phyloP scores from a whole-genome alignment of 2,797 vertebrate species.

The Graptemys geographica region DNA sequence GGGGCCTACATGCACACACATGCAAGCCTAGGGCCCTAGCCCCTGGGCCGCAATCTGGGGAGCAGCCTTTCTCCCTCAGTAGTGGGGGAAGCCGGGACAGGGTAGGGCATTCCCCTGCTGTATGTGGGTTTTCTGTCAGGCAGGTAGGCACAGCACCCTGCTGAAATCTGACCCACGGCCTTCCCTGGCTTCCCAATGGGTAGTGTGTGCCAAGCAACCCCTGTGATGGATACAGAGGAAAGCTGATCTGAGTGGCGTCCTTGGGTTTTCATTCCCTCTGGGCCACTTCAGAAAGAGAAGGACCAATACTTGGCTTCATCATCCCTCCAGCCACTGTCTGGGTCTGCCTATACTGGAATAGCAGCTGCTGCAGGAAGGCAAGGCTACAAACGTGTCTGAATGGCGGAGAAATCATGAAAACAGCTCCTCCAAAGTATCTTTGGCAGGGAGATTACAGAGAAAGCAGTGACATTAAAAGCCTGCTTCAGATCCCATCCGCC shows the following conservation, averaged over 20 bases:
- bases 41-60: rapidly evolving
- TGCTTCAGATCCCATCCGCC: background rate
- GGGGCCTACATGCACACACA: background rate
- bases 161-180: background rate
- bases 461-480: background rate
- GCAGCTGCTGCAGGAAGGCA: background rate
- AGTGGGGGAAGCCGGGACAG: background rate
- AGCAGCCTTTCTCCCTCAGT: background rate
- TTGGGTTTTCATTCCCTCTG: background rate
- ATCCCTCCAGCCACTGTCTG: background rate
- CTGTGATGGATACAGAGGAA: background rate
- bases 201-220: background rate
- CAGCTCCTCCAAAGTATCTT: background rate
- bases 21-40: background rate
- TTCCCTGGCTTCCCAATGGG: background rate
- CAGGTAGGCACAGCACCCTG: background rate
- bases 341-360: background rate
- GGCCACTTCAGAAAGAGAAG: background rate
- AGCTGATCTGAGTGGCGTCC: background rate
- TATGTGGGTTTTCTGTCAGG: background rate
- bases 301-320: background rate
- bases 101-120: background rate
- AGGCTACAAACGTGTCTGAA: background rate
- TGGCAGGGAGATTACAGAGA: background rate
- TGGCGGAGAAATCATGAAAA: background rate